Percentiles rank a stretch among this genome's conserved stretches.
These are phyloP conservation scores for Silurus aristotelis DNA, from an alignment of 2,797 vertebrate genomes.

Conservation along the genomic window DNA sequence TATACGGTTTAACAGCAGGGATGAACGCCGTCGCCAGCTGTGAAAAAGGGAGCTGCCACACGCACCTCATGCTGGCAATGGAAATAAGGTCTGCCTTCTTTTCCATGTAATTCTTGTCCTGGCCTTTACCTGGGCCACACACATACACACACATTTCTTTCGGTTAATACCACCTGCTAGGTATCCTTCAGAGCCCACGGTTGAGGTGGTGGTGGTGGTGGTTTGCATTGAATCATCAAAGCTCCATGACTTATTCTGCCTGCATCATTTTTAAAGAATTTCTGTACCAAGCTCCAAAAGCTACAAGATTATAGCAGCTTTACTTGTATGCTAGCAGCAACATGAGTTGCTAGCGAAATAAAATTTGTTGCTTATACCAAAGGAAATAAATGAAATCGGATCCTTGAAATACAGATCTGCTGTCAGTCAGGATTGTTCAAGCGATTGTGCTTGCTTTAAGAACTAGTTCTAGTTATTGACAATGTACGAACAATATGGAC, in stretches of 20 bases:
- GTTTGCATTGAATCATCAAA: background rate
- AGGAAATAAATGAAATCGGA: background rate
- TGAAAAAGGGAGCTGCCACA: slow-evolving; percentile 44
- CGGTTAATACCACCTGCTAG: background rate
- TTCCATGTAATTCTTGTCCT: slow-evolving; percentile 48
- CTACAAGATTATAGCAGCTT: background rate
- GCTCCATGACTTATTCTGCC: background rate
- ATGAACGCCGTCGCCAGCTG: slow-evolving; percentile 63
- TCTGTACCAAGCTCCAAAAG: background rate
- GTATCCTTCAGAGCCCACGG: background rate
- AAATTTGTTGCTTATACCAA: background rate
- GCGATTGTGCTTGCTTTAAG: background rate
- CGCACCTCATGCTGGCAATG: slow-evolving; percentile 63
- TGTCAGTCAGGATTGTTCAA: background rate
- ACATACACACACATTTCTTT: background rate
- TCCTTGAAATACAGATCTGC: background rate
- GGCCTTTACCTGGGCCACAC: slow-evolving; percentile 38
- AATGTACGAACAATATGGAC: too few relatives aligned
- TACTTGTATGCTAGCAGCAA: background rate
- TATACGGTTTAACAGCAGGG: slow-evolving; percentile 64
- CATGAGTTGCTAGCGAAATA: background rate
- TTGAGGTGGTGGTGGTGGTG: too few relatives aligned
- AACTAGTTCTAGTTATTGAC: too few relatives aligned
- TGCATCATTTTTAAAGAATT: background rate
- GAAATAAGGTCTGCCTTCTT: slow-evolving; percentile 67